phyloP scores from a whole-genome alignment of 53 echinoderm and acorn worm species.

The Luidia sarsii region DNA sequence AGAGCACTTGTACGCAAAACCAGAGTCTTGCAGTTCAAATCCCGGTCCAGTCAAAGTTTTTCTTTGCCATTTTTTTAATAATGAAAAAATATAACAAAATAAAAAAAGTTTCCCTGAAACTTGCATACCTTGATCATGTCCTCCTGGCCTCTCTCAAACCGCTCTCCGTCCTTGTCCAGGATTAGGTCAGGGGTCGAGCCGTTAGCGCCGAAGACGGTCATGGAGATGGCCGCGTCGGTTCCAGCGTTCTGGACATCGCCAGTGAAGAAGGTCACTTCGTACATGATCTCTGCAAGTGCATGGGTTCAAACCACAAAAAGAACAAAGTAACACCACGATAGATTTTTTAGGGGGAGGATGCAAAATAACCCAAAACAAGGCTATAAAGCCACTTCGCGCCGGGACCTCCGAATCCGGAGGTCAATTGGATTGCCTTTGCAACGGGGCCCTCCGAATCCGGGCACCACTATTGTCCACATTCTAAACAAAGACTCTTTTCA shows the following conservation, averaged over 20 bases:
- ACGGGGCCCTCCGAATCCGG: too few species aligned
- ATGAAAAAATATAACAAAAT: not conserved
- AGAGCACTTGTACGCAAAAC: too few species aligned
- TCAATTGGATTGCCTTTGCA: too few species aligned
- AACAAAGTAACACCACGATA: not conserved
- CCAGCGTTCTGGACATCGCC: constrained; percentile 93
- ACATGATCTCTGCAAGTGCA: constrained; percentile 79
- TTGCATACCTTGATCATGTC: constrained; percentile 82
- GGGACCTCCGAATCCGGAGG: too few species aligned
- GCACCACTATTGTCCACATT: too few species aligned
- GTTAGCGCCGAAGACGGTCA: constrained; percentile 85
- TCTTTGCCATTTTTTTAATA: not conserved
- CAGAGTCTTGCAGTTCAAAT: too few species aligned
- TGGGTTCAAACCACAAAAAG: not conserved
- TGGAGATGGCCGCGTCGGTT: constrained; percentile 75
- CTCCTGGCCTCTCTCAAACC: constrained; percentile 89
- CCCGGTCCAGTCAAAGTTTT: too few species aligned
- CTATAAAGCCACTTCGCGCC: too few species aligned
- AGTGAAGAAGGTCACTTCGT: constrained; percentile 89
- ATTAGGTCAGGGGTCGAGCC: constrained; percentile 82
- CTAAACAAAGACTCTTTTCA: too few species aligned
- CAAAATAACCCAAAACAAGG: too few species aligned
- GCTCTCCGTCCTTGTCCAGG: constrained; percentile 84
- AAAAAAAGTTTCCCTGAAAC: too few species aligned
- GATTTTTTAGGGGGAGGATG: too few species aligned